Conservation (phyloP, 2,888 invertebrate species). For the Embidobia sp. region DNA sequence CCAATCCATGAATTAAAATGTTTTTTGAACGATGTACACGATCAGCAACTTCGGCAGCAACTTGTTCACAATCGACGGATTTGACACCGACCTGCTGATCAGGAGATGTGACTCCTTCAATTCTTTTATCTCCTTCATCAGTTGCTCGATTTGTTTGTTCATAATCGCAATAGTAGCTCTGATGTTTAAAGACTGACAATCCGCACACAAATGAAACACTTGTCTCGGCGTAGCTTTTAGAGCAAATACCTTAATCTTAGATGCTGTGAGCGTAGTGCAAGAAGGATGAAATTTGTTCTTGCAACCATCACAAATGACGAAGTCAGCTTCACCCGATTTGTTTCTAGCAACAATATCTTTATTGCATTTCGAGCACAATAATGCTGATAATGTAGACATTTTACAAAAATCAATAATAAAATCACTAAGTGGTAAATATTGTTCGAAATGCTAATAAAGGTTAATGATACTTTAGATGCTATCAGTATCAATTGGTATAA, state of each 20-base stretch:
- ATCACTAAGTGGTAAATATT: no score
- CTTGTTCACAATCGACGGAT: not conserved
- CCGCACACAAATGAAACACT: not conserved
- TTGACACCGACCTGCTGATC: not conserved
- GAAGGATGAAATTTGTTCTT: not conserved
- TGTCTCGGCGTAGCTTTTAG: not conserved
- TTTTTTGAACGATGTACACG: not conserved
- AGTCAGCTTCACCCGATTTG: conserved; percentile 1
- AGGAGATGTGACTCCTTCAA: not conserved
- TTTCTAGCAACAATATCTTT: not conserved
- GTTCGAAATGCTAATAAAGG: no score
- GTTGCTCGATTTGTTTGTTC: not conserved
- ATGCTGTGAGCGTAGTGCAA: not conserved
- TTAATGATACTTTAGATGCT: no score
- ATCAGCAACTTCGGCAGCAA: not conserved
- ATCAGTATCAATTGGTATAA: no score
- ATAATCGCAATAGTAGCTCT: not conserved
- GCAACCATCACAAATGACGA: not conserved
- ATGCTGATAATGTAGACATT: no score
- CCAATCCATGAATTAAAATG: not conserved
- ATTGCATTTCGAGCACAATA: not conserved
- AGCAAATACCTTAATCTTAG: not conserved
- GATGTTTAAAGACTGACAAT: not conserved
- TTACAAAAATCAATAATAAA: no score
- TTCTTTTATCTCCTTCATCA: not conserved